phyloP scores from a whole-genome alignment of 2,113 vertebrate species.

The Pandion haliaetus region DNA sequence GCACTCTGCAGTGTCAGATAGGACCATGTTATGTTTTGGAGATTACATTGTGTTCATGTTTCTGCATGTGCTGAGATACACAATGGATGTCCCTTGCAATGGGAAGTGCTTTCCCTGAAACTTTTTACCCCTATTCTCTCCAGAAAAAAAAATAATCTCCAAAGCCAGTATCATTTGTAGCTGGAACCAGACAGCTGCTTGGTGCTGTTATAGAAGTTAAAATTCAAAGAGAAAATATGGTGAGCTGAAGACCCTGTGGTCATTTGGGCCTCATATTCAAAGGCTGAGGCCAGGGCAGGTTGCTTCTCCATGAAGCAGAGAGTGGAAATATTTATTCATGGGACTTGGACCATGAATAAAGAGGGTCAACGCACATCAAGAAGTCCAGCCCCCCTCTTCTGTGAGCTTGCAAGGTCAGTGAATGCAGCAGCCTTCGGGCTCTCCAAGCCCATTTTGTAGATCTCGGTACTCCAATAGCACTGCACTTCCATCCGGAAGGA shows the following conservation, averaged over 20 bases:
- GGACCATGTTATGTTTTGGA: not conserved
- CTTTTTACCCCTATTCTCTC: not conserved
- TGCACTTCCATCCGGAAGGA: not conserved
- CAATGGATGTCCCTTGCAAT: not conserved
- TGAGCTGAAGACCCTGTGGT: not conserved
- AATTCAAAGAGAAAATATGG: not conserved
- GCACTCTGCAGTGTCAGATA: not conserved
- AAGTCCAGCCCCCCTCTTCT: not conserved
- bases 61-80: not conserved
- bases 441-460: not conserved
- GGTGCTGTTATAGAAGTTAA: not conserved
- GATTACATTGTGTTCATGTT: not conserved
- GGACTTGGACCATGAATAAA: not conserved
- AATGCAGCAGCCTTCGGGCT: not conserved
- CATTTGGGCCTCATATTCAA: not conserved
- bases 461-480: not conserved
- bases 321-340: not conserved
- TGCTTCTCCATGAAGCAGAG: not conserved
- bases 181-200: not conserved
- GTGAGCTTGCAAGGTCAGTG: not conserved
- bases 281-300: not conserved
- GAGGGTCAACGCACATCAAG: not conserved
- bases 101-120: not conserved
- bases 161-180: not conserved
- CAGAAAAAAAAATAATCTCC: not conserved